Evolutionary conservation across 2,113 vertebrate species (phyloP), one percentile per base, ranked within the genome.

Genomic region (Procavia capensis): DNA sequence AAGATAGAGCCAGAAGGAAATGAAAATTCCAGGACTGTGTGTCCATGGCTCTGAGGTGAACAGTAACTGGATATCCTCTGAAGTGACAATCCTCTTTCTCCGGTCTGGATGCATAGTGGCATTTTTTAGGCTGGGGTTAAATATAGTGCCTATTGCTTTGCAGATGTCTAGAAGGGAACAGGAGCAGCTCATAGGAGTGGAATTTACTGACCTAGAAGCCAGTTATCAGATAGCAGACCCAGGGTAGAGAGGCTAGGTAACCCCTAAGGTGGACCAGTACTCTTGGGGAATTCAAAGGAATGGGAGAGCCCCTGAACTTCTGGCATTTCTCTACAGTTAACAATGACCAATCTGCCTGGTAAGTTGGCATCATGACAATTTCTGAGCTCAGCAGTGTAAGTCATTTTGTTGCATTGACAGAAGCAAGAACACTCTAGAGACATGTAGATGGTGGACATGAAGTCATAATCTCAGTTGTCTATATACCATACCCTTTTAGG

Each of bases 11-110:
- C 59, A 66, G 50, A 41, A 88, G 31, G 34, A 91, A 57, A 83
- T 22, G 66, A 50, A 78, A 82, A 83, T 63, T 54, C 20, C 72
- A 59, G 84, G 86, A 9, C 39, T 29, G 54, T 45, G 83, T 87
- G 83, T 92, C 96, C 76, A 43, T 81, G 95, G 95, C 84, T 91
- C 79, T 25, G 1, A 68, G 81, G 84, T 80, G 76, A 92, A 95
- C 93, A 85, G 85, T 76, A 83, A 84, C 43, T 29, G 82, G n/a
- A 31, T 80, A 57, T 94, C 93, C 86, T 86, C 50, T 34, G 79
- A 97, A 88, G 93, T 95, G 95, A 93, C 91, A 95, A 57, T 87
- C 93, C 89, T 83, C 93, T 43, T 92, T 91, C 96, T 96, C 94
- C 14, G 0, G 74, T 95, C 80, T 85, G 85, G 50, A 80, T 85